Evolutionary conservation across 2,113 vertebrate genomes (phyloP), one percentile per base, ranked within the genome.

Genomic region (Paramisgurnus dabryanus): DNA sequence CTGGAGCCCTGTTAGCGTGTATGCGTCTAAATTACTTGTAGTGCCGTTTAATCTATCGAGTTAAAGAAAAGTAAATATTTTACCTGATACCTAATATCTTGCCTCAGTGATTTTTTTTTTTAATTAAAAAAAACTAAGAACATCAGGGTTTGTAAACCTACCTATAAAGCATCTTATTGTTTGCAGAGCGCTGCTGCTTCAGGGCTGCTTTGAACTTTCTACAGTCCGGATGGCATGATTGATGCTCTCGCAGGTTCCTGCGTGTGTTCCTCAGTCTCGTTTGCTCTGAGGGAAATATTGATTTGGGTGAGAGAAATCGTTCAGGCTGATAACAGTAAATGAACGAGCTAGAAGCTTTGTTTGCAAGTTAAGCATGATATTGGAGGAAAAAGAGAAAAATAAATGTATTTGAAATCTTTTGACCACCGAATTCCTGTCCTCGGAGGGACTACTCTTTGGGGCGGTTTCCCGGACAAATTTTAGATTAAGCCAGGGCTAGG

Each of bases 251-350:
- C 67, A 27, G 74, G 57, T 76, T 76, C 40, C 58, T 11, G 15
- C 49, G 55, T 50, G 67, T 71, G 73, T 58, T 73, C 67, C 80
- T 86, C 82, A 82, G 85, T 87, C 66, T 64, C 80, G 84, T 83
- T 81, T 80, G 85, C 89, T 90, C 69, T 18, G 50, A 91, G 87
- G 87, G 86, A 84, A 85, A 87, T 90, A 91, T 91, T 81, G 90
- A 93, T 92, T 86, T 34, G 60, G 43, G 53, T 8, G 18, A 86
- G 84, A 89, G 84, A 83, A 89, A 90, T 90, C 85, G 83, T 90
- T 90, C 83, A 88, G 58, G 65, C 34, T 85, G 87, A 91, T 89
- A 91, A 89, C 86, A 78, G 85, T 89, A 89, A 22, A 91, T 90
- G 88, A 91, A 91, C 82, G 86, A 90, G 85, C 84, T 82, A 86